Percentiles rank a stretch among this genome's conserved stretches.
Evolutionary conservation across 2,797 vertebrate species (phyloP).

Genomic region (Gymnoscopelus microlampas): DNA sequence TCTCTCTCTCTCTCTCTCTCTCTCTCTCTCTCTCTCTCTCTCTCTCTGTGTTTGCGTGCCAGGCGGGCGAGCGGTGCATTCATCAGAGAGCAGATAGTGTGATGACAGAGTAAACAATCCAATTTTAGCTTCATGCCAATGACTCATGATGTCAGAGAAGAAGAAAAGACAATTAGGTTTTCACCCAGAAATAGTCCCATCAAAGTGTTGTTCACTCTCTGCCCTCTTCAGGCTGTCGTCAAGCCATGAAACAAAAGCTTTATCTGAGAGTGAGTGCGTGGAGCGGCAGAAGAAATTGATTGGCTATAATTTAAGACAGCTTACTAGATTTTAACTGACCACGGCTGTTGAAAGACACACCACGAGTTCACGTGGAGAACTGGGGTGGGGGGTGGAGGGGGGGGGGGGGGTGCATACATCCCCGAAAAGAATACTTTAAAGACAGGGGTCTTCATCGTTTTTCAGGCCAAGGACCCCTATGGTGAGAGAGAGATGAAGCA

Average conservation of each 20-base stretch:
- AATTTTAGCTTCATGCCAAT: conserved; percentile 42
- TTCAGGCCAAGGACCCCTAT: too few relatives aligned
- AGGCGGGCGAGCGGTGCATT: conserved; percentile 36
- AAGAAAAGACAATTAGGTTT: conserved; percentile 15
- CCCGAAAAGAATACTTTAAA: conserved; percentile 21
- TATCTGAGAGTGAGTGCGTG: too few relatives aligned
- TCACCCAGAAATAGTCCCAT: conserved; percentile 28
- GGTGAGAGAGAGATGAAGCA: too few relatives aligned
- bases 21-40: not conserved
- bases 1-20: not conserved
- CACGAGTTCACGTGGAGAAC: too few relatives aligned
- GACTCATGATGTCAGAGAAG: conserved; percentile 37
- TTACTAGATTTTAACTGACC: too few relatives aligned
- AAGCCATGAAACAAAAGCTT: conserved; percentile 22
- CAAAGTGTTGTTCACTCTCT: conserved; percentile 1
- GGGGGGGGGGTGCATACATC: not conserved
- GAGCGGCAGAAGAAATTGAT: too few relatives aligned
- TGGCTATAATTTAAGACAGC: too few relatives aligned
- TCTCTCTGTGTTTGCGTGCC: conserved; percentile 19
- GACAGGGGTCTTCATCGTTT: not conserved
- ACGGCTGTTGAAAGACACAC: too few relatives aligned
- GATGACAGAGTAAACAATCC: conserved; percentile 30
- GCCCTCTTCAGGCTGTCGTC: conserved; percentile 13
- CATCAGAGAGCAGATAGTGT: conserved; percentile 27
- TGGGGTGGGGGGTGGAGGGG: too few relatives aligned